phyloP scores from a whole-genome alignment of 2,797 vertebrate genomes.

The Lutra lutra region DNA sequence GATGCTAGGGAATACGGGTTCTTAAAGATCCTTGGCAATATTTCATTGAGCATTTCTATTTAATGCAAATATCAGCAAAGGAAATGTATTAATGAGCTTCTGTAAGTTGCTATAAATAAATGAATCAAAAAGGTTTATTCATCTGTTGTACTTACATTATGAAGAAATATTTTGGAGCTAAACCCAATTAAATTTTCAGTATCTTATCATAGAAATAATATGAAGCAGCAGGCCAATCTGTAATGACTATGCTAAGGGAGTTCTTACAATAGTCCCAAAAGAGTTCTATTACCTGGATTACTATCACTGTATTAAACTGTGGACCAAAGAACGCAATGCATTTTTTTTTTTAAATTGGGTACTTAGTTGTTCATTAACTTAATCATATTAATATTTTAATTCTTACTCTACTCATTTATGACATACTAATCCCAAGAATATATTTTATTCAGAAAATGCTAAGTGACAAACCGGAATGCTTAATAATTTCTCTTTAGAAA shows the following conservation, averaged over 20 bases:
- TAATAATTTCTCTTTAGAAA: slow-evolving; percentile 49
- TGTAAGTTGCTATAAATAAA: slow-evolving; percentile 82
- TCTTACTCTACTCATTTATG: slow-evolving; percentile 77
- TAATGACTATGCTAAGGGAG: slow-evolving; percentile 85
- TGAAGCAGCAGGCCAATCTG: slow-evolving; percentile 85
- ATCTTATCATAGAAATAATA: slow-evolving; percentile 88
- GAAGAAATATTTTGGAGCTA: slow-evolving; percentile 81
- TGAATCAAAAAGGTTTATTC: slow-evolving; percentile 80
- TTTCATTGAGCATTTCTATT: slow-evolving; percentile 67
- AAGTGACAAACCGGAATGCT: slow-evolving; percentile 46
- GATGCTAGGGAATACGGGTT: slow-evolving; percentile 39
- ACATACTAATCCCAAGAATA: slow-evolving; percentile 72
- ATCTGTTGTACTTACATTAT: slow-evolving; percentile 81
- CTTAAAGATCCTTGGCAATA: slow-evolving; percentile 67
- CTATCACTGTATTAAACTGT: slow-evolving; percentile 84
- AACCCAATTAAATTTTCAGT: slow-evolving; percentile 87
- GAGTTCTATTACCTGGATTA: slow-evolving; percentile 84
- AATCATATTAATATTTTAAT: slow-evolving; percentile 83
- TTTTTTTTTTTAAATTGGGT: slow-evolving; percentile 70
- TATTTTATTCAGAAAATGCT: slow-evolving; percentile 56
- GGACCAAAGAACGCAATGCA: slow-evolving; percentile 79
- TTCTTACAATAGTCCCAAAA: slow-evolving; percentile 84
- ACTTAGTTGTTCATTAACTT: slow-evolving; percentile 85
- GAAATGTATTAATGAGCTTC: slow-evolving; percentile 78
- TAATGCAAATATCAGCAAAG: slow-evolving; percentile 74